Percentiles rank a stretch among this genome's conserved stretches.
These are phyloP conservation scores for Orbicella faveolata DNA, from an alignment of 64 coral and sea anemone species.

Conservation along the genomic window DNA sequence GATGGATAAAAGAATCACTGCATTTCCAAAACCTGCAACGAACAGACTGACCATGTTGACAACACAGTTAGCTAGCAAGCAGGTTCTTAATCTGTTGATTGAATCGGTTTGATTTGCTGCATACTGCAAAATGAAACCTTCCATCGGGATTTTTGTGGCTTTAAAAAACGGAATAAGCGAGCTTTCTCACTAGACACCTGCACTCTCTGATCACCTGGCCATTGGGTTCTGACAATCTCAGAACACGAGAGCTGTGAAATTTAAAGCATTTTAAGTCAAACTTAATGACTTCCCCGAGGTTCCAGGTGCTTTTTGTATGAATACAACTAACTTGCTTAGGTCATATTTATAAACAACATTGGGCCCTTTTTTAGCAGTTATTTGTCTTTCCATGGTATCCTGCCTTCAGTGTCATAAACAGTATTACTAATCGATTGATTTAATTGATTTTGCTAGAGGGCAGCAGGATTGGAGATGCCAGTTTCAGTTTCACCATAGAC, in stretches of 20 bases:
- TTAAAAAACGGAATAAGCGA: neutral
- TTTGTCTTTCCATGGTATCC: neutral
- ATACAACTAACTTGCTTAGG: neutral
- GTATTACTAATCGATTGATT: neutral
- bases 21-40: constrained; percentile 31
- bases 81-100: constrained; percentile 1
- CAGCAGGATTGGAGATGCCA: neutral
- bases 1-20: constrained; percentile 24
- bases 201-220: neutral
- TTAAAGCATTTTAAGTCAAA: too few species aligned
- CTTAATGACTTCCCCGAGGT: too few species aligned
- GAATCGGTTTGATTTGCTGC: neutral
- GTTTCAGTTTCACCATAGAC: too few species aligned
- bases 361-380: neutral
- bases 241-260: too few species aligned
- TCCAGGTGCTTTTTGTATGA: neutral
- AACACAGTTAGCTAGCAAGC: constrained; percentile 21
- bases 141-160: neutral
- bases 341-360: neutral
- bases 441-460: neutral
- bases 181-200: neutral
- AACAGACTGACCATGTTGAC: constrained; percentile 12
- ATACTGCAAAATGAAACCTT: neutral
- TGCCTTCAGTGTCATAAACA: neutral
- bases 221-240: too few species aligned